Base-by-base conservation (phyloP, 2,888 invertebrate species). In the Harmothoe impar region DNA sequence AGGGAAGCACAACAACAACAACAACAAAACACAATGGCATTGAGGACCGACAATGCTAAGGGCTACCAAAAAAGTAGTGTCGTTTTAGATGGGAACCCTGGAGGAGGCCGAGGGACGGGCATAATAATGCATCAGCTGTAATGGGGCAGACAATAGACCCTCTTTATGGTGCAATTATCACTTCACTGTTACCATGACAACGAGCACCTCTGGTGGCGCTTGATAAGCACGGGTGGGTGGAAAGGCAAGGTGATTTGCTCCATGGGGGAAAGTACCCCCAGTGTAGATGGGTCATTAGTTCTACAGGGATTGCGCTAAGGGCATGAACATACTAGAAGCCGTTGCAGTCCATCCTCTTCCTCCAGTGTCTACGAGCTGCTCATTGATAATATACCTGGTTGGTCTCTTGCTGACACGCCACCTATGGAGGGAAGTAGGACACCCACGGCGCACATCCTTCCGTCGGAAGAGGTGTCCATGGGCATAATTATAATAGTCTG, bases 121-220 rank as follows among this genome's bases (percentile, higher is more conserved):
- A 62, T 62, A 25, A 15, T 72, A 72, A 72, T 72, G 0, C 72
- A 25, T 72, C 72, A 72, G 29, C 5, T 72, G n/a, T 72, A 72
- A 72, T 72, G 25, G 72, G 72, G 29, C 72, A 72, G 72, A 72
- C 72, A 72, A 72, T 72, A 72, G 72, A 29, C 29, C 62, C 72
- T 72, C 72, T 72, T 72, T 72, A 72, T 29, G 72, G 20, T 29
- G 72, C 72, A 72, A 72, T 72, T 72, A 72, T 72, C 72, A 72
- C 72, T 72, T 72, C 72, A 72, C 72, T 72, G 72, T 72, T 29
- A 72, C 72, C 72, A 72, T 72, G 72, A 72, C 72, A 29, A 72
- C 72, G 5, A 15, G 72, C 17, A n/a, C 29, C 25, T 25, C 29
- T 72, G 72, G 72, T 72, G 31, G 72, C 25, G 25, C n/a, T 25